Conservation (phyloP, 2,888 invertebrate species). For the Tetropium fuscum region DNA sequence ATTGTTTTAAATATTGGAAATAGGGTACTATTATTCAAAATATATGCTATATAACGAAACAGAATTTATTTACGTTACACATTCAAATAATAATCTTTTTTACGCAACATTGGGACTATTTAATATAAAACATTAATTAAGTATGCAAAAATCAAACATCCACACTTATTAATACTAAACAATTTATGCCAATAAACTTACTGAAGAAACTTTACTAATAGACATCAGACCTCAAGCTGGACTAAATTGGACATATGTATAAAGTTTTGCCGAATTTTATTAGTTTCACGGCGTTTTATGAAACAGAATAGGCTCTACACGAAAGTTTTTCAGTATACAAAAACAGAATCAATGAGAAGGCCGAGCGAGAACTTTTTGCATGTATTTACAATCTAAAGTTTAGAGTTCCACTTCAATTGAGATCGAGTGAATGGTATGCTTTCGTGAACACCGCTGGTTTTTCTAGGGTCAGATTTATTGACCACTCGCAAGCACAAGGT, state of each 20-base stretch:
- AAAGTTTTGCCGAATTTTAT: not conserved
- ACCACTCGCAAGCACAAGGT: constrained; percentile 45
- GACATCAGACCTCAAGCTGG: too few relatives aligned
- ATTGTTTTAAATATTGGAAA: too few relatives aligned
- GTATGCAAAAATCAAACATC: too few relatives aligned
- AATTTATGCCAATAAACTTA: too few relatives aligned
- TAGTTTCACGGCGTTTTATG: not conserved
- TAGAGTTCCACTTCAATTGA: constrained; percentile 32
- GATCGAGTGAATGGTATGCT: constrained; percentile 35
- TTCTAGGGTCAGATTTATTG: constrained; percentile 50
- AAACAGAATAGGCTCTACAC: constrained; percentile 17
- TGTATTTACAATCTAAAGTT: constrained; percentile 37
- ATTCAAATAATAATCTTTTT: too few relatives aligned
- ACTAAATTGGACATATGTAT: not conserved
- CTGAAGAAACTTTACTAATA: too few relatives aligned
- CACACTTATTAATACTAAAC: too few relatives aligned
- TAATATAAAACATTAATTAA: too few relatives aligned
- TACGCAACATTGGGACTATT: too few relatives aligned
- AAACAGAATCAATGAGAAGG: constrained; percentile 22
- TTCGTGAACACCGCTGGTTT: constrained; percentile 41
- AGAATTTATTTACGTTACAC: too few relatives aligned
- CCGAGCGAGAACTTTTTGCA: constrained; percentile 23
- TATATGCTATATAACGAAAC: too few relatives aligned
- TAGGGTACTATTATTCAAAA: too few relatives aligned
- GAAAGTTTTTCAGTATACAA: constrained; percentile 23